A percentile compares a stretch with the other conserved stretches of the same genome.
These are phyloP conservation scores for Araneus ventricosus DNA, from an alignment of 1,140 invertebrate species.

Conservation along the genomic window DNA sequence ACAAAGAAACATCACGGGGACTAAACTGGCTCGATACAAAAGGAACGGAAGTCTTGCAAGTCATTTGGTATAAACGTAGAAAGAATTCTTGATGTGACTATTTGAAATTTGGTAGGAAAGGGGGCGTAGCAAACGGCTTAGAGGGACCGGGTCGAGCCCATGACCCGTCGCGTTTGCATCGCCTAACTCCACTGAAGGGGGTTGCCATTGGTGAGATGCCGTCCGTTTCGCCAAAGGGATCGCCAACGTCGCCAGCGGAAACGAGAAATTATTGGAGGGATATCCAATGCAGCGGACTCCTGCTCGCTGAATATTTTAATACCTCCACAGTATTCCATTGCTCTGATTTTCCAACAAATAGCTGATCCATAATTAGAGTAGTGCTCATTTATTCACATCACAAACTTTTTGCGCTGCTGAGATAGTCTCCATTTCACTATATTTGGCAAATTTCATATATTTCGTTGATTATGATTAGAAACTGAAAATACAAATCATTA, in stretches of 20 bases:
- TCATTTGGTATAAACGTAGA: slow-evolving; percentile 61
- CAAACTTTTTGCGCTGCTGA: too few species aligned
- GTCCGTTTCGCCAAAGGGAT: background rate
- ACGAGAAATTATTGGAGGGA: background rate
- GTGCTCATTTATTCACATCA: background rate
- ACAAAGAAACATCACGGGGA: slow-evolving; percentile 27
- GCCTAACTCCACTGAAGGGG: slow-evolving; percentile 67
- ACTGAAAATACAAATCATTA: too few species aligned
- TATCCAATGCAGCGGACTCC: background rate
- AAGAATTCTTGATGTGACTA: slow-evolving; percentile 24
- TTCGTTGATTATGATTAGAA: too few species aligned
- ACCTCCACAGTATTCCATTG: background rate
- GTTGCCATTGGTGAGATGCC: background rate
- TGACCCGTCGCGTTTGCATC: slow-evolving; percentile 71
- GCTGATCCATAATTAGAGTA: background rate
- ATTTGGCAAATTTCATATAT: too few species aligned
- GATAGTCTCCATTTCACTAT: too few species aligned
- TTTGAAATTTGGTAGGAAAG: slow-evolving; percentile 47
- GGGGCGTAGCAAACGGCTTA: slow-evolving; percentile 64
- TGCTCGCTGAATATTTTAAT: slow-evolving; percentile 18
- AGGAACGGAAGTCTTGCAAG: slow-evolving; percentile 8
- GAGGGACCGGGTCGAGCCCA: slow-evolving; percentile 69
- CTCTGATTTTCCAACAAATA: slow-evolving; percentile 9
- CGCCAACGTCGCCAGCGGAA: background rate
- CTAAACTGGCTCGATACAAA: background rate